phyloP scores from a whole-genome alignment of 2,888 invertebrate genomes.

The Meiosimyza decipiens region DNA sequence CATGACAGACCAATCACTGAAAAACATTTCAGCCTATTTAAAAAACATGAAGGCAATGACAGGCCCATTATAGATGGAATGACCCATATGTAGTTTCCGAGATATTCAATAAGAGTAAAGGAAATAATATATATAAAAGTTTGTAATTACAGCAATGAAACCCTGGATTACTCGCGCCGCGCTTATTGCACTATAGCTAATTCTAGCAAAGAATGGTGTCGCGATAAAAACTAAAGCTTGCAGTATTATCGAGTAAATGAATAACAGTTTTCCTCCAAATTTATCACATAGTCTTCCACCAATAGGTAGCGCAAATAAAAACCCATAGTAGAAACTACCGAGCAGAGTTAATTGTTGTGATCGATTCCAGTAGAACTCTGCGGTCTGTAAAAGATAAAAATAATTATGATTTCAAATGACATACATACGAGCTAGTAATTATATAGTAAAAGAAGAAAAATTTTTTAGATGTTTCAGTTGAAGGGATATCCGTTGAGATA shows the following conservation, averaged over 20 bases:
- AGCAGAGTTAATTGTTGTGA: conserved; percentile 68
- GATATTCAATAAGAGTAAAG: too few species aligned
- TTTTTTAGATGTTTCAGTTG: too few species aligned
- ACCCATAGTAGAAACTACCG: conserved; percentile 70
- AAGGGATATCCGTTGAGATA: too few species aligned
- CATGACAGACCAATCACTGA: too few species aligned
- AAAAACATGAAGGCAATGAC: too few species aligned
- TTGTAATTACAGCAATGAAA: conserved; percentile 65
- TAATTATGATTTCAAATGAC: too few species aligned
- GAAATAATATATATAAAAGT: not conserved
- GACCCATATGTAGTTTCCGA: too few species aligned
- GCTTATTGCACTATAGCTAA: conserved; percentile 62
- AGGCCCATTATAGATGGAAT: too few species aligned
- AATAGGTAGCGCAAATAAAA: conserved; percentile 62
- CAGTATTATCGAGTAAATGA: conserved; percentile 59
- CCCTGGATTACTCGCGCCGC: conserved; percentile 67
- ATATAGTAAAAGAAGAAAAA: too few species aligned
- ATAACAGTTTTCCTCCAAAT: conserved; percentile 65
- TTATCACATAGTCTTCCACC: conserved; percentile 66
- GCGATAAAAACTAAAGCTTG: conserved; percentile 66
- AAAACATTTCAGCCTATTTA: too few species aligned
- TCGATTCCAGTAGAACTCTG: conserved; percentile 70
- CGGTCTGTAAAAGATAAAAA: conserved; percentile 47
- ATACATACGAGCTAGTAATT: too few species aligned
- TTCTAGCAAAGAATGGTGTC: conserved; percentile 66